phyloP scores from a whole-genome alignment of 2,888 invertebrate genomes.

The Saturnia japonica region DNA sequence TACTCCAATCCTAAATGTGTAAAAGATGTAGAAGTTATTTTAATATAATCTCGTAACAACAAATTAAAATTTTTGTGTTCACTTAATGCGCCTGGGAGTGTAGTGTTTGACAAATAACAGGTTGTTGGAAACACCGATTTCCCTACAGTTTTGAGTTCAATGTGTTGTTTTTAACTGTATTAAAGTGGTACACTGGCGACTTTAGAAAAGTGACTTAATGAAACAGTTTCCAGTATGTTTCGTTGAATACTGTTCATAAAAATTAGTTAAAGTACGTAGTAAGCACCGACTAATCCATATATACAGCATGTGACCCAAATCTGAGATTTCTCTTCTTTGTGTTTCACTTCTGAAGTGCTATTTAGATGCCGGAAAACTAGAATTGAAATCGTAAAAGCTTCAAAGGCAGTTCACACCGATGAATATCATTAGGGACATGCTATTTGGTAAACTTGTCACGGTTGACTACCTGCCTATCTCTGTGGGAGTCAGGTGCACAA shows the following conservation, averaged over 20 bases:
- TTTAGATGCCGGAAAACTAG: slow-evolving; percentile 36
- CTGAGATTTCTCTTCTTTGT: slow-evolving; percentile 78
- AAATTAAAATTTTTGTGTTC: slow-evolving; percentile 56
- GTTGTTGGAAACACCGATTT: slow-evolving; percentile 80
- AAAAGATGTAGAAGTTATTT: slow-evolving; percentile 47
- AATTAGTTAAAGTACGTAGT: slow-evolving; percentile 11
- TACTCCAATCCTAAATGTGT: slow-evolving; percentile 40
- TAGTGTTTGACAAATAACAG: slow-evolving; percentile 79
- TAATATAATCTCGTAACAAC: slow-evolving; percentile 42
- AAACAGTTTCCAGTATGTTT: slow-evolving; percentile 10
- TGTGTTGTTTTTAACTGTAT: slow-evolving; percentile 59
- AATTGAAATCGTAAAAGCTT: slow-evolving; percentile 29
- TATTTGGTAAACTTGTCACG: slow-evolving; percentile 64
- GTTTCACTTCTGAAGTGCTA: slow-evolving; percentile 49
- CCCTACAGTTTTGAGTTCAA: slow-evolving; percentile 64
- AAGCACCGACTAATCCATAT: slow-evolving; percentile 51
- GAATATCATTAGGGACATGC: slow-evolving; percentile 42
- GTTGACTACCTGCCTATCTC: slow-evolving; percentile 66
- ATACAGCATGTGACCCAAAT: slow-evolving; percentile 82
- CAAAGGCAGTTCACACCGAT: slow-evolving; percentile 31
- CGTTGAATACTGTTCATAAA: neutral
- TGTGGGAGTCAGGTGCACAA: slow-evolving; percentile 65
- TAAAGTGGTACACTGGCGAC: slow-evolving; percentile 39
- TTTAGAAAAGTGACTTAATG: slow-evolving; percentile 27
- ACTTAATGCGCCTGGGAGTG: slow-evolving; percentile 65